These are phyloP conservation scores for Globodera rostochiensis DNA, from an alignment of 1,140 invertebrate genomes.

Conservation along the genomic window DNA sequence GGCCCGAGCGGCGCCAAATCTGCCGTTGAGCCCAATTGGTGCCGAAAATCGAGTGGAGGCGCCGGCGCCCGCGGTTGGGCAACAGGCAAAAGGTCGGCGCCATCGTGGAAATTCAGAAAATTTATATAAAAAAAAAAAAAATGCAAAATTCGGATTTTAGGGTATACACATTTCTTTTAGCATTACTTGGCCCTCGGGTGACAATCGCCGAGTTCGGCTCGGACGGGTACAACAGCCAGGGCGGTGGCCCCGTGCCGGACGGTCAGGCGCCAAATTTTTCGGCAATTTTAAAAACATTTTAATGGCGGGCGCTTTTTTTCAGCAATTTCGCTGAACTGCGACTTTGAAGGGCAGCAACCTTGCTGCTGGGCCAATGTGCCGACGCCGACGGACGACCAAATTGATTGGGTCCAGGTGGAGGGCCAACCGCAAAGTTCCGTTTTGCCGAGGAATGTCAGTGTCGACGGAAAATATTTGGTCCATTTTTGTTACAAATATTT, in stretches of 20 bases:
- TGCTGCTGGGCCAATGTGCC: conserved; percentile 65
- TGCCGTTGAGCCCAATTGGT: conserved; percentile 27
- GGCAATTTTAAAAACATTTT: conserved; percentile 6
- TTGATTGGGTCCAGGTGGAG: conserved; percentile 57
- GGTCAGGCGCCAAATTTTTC: conserved; percentile 34
- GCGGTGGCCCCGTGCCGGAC: conserved; percentile 61
- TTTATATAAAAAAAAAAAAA: not conserved
- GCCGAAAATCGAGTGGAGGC: conserved; percentile 2
- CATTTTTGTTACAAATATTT: not conserved
- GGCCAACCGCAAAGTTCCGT: conserved; percentile 46
- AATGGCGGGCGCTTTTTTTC: not conserved
- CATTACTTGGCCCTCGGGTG: conserved; percentile 40
- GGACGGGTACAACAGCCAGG: conserved; percentile 62
- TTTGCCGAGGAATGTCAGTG: conserved; percentile 48
- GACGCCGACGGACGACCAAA: conserved; percentile 61
- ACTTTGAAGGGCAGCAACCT: conserved; percentile 56
- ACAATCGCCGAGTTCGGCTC: conserved; percentile 57
- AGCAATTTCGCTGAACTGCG: conserved; percentile 48
- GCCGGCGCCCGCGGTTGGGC: not conserved
- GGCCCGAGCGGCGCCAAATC: conserved; percentile 24
- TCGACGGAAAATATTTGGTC: conserved; percentile 51
- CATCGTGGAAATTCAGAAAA: not conserved
- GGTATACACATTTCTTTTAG: conserved; percentile 21
- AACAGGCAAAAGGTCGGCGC: conserved; percentile 5
- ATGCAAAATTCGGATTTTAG: not conserved